These are phyloP conservation scores for Tor tambroides DNA, from an alignment of 2,113 vertebrate species.

Conservation along the genomic window DNA sequence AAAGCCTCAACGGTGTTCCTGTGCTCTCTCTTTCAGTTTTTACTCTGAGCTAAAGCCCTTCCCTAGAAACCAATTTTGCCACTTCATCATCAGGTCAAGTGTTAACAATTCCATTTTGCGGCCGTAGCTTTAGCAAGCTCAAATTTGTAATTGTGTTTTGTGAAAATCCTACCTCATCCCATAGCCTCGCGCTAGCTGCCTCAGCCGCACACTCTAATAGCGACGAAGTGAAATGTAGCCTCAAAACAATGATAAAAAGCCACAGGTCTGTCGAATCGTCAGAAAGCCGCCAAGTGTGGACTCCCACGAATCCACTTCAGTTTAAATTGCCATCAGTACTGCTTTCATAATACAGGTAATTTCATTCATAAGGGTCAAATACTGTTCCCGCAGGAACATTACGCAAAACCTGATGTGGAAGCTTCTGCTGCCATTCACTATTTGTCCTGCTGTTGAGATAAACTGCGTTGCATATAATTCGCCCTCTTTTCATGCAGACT, in stretches of 20 bases:
- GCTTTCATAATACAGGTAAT: constrained; percentile 9
- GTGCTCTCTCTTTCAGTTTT: constrained; percentile 55
- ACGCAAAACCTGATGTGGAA: neutral
- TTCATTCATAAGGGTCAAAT: neutral
- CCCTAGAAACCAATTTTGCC: constrained; percentile 69
- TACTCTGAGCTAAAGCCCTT: constrained; percentile 62
- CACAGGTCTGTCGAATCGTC: neutral
- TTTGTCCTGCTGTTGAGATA: neutral
- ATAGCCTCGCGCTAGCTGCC: constrained; percentile 32
- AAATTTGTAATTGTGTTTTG: constrained; percentile 73
- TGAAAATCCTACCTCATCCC: constrained; percentile 57
- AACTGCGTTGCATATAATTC: neutral
- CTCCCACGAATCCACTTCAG: neutral
- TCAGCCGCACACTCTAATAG: neutral
- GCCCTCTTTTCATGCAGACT: neutral
- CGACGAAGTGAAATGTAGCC: constrained; percentile 1
- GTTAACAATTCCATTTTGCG: constrained; percentile 72
- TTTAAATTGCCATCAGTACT: neutral
- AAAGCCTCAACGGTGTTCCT: constrained; percentile 35
- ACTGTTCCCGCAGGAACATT: neutral
- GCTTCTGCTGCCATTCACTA: neutral
- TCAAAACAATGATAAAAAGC: neutral
- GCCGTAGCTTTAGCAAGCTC: constrained; percentile 65
- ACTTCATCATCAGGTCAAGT: constrained; percentile 72
- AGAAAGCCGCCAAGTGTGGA: neutral